Evolutionary conservation across 1,140 invertebrate genomes (phyloP), one percentile per base, ranked within the genome.

Genomic region (Neocloeon triangulifer): DNA sequence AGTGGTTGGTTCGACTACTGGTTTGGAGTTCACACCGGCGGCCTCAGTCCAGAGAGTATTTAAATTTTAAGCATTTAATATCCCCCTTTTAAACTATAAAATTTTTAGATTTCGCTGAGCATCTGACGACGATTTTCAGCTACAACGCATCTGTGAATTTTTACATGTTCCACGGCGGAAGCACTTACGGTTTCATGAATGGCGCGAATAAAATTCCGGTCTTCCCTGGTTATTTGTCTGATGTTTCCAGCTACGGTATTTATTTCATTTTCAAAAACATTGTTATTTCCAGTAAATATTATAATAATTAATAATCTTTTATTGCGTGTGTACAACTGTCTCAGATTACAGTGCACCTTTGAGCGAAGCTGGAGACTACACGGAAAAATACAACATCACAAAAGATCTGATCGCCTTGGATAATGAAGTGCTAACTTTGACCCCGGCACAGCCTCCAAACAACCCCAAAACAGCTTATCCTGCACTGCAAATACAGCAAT

Each of bases 81-180:
- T n/a, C n/a, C n/a, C n/a, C n/a, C n/a, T n/a, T n/a, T n/a, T n/a
- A n/a, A n/a, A n/a, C n/a, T n/a, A n/a, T n/a, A n/a, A n/a, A n/a
- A n/a, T n/a, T n/a, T n/a, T n/a, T n/a, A n/a, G n/a, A n/a, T n/a
- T 56, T 53, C 40, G 39, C 34, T 8, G 34, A 47, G 3, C 41
- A 41, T n/a, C 34, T 64, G 15, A 42, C 42, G 23, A 34, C 41
- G 3, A 53, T 66, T 23, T 41, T 64, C 12, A 35, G 44, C 9
- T 43, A 49, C 29, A 53, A 58, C 19, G 56, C 60, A n/a, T 68
- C 62, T 5, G 56, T 75, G 25, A 73, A 70, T 46, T 58, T 70
- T 39, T 73, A 72, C 47, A 73, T 75, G 70, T 71, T 74, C 41
- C 64, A 68, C 43, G 71, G 71, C 5, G 71, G 72, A 9, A 73